A percentile compares a stretch with the other conserved stretches of the same genome.
Evolutionary conservation across 2,888 invertebrate genomes (phyloP).

Genomic region (Netelia inedita): DNA sequence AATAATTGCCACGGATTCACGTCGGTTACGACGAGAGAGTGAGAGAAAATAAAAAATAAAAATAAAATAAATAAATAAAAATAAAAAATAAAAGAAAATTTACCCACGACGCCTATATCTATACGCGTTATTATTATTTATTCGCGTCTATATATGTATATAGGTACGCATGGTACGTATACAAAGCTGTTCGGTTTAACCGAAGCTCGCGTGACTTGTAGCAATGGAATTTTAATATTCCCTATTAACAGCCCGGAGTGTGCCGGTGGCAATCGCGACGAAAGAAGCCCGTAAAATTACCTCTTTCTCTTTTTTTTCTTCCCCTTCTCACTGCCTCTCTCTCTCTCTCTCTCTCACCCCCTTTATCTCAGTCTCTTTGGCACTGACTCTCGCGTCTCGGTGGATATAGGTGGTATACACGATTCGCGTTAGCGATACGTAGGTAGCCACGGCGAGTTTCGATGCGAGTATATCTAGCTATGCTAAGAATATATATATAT

Average conservation of each 20-base stretch:
- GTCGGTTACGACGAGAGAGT: not conserved
- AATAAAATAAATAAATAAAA: no score
- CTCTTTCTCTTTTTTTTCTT: slow-evolving; percentile 30
- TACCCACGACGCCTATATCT: no score
- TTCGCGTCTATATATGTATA: no score
- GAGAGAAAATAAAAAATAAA: not conserved
- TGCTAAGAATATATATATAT: not conserved
- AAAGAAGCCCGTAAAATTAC: slow-evolving; percentile 63
- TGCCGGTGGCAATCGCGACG: slow-evolving; percentile 74
- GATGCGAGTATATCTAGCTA: not conserved
- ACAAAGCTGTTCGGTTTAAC: not conserved
- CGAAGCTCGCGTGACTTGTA: slow-evolving; percentile 61
- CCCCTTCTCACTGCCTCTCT: not conserved
- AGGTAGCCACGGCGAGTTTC: slow-evolving; percentile 40
- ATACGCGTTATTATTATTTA: no score
- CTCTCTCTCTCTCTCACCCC: not conserved
- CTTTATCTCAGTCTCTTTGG: not conserved
- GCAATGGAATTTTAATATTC: slow-evolving; percentile 68
- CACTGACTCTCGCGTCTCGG: slow-evolving; percentile 38
- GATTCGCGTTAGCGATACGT: slow-evolving; percentile 59
- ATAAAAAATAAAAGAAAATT: no score
- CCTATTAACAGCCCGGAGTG: slow-evolving; percentile 53
- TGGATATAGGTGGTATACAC: slow-evolving; percentile 44
- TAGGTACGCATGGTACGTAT: not conserved
- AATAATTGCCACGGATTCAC: slow-evolving; percentile 17